A percentile compares a stretch with the other conserved stretches of the same genome.
These are phyloP conservation scores for Amia ocellicauda DNA, from an alignment of 2,113 vertebrate genomes.

Conservation along the genomic window DNA sequence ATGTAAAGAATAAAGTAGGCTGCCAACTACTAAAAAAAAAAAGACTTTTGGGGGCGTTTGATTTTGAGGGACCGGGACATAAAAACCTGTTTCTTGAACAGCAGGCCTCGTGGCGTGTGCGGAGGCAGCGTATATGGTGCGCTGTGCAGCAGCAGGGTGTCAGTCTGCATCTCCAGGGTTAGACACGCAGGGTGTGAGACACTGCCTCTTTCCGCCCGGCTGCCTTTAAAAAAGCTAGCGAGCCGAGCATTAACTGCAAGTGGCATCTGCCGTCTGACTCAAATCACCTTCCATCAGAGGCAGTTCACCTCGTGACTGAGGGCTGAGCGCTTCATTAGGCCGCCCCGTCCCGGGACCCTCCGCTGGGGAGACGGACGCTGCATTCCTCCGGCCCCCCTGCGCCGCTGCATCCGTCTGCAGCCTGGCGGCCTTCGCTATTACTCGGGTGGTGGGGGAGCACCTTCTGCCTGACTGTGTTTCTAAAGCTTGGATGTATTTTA, in stretches of 20 bases:
- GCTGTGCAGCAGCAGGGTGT: conserved; percentile 21
- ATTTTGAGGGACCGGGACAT: too few relatives aligned
- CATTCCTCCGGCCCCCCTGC: too few relatives aligned
- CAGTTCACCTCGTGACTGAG: conserved; percentile 33
- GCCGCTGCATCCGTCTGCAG: too few relatives aligned
- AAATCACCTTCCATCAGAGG: conserved; percentile 65
- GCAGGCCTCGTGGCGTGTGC: too few relatives aligned
- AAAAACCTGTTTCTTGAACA: too few relatives aligned
- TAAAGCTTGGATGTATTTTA: too few relatives aligned
- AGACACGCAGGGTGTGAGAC: conserved; percentile 35
- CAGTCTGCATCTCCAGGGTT: conserved; percentile 28
- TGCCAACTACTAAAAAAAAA: too few relatives aligned
- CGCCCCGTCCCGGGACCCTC: not conserved
- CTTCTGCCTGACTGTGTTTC: too few relatives aligned
- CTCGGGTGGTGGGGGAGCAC: too few relatives aligned
- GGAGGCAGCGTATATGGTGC: not conserved
- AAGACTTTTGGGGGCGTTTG: too few relatives aligned
- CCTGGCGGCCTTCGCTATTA: too few relatives aligned
- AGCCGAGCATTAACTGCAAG: conserved; percentile 63
- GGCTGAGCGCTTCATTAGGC: conserved; percentile 50
- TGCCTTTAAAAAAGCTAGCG: conserved; percentile 52
- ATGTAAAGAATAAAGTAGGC: too few relatives aligned
- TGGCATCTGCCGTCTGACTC: conserved; percentile 68
- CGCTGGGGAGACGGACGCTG: not conserved
- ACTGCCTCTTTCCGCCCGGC: conserved; percentile 57